Base-by-base conservation (phyloP, 2,113 vertebrate genomes). In the Raja brachyura region DNA sequence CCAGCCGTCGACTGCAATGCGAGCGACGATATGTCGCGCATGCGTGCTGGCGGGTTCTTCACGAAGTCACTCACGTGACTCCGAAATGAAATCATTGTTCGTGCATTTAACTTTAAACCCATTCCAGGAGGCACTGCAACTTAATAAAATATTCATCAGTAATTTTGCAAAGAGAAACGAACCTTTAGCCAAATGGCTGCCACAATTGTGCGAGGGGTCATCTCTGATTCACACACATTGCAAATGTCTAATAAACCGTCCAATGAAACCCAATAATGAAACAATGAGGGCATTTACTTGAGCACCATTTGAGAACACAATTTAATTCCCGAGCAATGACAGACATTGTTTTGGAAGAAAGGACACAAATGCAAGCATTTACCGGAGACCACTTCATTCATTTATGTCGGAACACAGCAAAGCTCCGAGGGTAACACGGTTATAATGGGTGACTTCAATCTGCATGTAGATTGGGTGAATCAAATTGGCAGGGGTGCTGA, bases 81-180 rank as follows among this genome's bases (percentile, higher is more conserved):
- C n/a, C n/a, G n/a, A n/a, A n/a, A n/a, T n/a, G n/a, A n/a, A n/a
- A 63, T n/a, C 83, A 88, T 10, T 16, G 6, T 33, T 68, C 54
- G 18, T 13, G 90, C 33, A 73, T 48, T 92, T 54, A 73, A 73
- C 68, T 73, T 48, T 39, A 73, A 88, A 28, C 90, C 16, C 22
- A 92, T 92, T 18, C 66, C 68, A 54, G 22, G 3, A 74, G 68
- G 39, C 74, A 9, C 31, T 73, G 10, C 68, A 54, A 66, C 73
- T 76, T 95, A 92, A 94, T 94, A 81, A 93, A 94, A 94, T 93
- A 93, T 94, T 94, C 85, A 83, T 77, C 75, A 94, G 79, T 92
- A 63, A 77, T 93, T 85, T 86, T 93, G 79, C 63, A 94, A 93
- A 83, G 61, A 93, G 39, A 33, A 79, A 76, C 93, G 61, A 77